phyloP scores from a whole-genome alignment of 2,797 vertebrate genomes.

The Chloroceryle amazona region DNA sequence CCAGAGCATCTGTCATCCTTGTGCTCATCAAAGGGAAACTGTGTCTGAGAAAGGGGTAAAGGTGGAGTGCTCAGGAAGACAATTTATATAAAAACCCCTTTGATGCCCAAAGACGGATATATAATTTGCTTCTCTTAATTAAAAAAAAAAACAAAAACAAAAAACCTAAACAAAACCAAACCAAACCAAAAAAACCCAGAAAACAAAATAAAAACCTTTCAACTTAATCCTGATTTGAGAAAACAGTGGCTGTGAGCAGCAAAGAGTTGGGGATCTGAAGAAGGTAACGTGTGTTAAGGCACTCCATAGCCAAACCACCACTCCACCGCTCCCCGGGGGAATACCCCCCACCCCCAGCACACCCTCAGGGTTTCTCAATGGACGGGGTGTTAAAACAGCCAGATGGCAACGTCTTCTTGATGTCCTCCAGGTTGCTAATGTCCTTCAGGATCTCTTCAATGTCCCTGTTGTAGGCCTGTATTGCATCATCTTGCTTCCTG shows the following conservation, averaged over 20 bases:
- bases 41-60: slow-evolving; percentile 51
- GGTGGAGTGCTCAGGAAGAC: slow-evolving; percentile 63
- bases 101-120: slow-evolving; percentile 74
- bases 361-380: slow-evolving; percentile 90
- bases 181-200: no score
- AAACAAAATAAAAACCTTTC: not conserved
- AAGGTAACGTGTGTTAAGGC: slow-evolving; percentile 77
- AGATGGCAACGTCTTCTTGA: slow-evolving; percentile 92
- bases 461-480: slow-evolving; percentile 91
- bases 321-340: slow-evolving; percentile 40
- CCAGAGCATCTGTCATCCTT: slow-evolving; percentile 60
- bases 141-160: slow-evolving; percentile 27
- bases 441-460: slow-evolving; percentile 93
- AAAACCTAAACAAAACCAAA: not conserved
- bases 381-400: slow-evolving; percentile 98
- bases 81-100: slow-evolving; percentile 73
- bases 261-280: slow-evolving; percentile 73
- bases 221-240: slow-evolving; percentile 74
- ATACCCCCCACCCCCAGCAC: slow-evolving; percentile 4
- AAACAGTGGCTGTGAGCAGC: slow-evolving; percentile 79
- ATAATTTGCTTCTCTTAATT: slow-evolving; percentile 76
- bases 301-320: slow-evolving; percentile 74
- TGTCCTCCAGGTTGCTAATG: slow-evolving; percentile 95
- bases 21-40: slow-evolving; percentile 40
- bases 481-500: slow-evolving; percentile 89